Conservation (phyloP, 2,888 invertebrate species). For the Parapristionchus giblindavisi region DNA sequence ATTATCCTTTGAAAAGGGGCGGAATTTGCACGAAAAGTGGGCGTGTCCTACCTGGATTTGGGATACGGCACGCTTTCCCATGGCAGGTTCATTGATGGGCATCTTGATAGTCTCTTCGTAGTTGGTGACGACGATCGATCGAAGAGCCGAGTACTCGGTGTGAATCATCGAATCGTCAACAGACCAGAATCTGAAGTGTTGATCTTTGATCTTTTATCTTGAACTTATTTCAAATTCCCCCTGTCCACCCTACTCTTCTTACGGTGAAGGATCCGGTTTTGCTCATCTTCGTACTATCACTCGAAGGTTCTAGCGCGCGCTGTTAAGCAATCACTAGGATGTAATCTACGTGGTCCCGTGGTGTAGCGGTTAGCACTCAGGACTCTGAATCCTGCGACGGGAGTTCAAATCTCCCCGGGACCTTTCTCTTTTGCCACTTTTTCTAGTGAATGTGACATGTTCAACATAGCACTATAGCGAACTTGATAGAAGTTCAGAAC, state of each 20-base stretch:
- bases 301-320: too few relatives aligned
- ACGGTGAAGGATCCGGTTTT: background rate
- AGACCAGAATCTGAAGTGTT: slow-evolving; percentile 79
- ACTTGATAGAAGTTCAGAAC: too few relatives aligned
- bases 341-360: too few relatives aligned
- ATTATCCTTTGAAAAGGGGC: slow-evolving; percentile 6
- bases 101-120: slow-evolving; percentile 94
- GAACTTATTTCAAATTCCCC: too few relatives aligned
- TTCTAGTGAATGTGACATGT: too few relatives aligned
- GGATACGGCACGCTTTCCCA: slow-evolving; percentile 84
- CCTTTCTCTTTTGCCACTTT: slow-evolving; percentile 29
- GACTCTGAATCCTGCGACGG: slow-evolving; percentile 64
- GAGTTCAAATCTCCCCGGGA: slow-evolving; percentile 58
- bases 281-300: background rate
- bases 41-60: slow-evolving; percentile 81
- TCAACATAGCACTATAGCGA: too few relatives aligned
- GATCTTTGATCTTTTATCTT: background rate
- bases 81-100: slow-evolving; percentile 98
- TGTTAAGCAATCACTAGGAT: slow-evolving; percentile 1
- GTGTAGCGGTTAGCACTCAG: slow-evolving; percentile 62
- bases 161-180: slow-evolving; percentile 95
- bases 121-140: slow-evolving; percentile 95
- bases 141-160: slow-evolving; percentile 93
- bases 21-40: background rate
- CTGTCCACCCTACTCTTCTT: background rate